phyloP scores from a whole-genome alignment of 2,888 invertebrate species.

The Dexiosoma caninum region DNA sequence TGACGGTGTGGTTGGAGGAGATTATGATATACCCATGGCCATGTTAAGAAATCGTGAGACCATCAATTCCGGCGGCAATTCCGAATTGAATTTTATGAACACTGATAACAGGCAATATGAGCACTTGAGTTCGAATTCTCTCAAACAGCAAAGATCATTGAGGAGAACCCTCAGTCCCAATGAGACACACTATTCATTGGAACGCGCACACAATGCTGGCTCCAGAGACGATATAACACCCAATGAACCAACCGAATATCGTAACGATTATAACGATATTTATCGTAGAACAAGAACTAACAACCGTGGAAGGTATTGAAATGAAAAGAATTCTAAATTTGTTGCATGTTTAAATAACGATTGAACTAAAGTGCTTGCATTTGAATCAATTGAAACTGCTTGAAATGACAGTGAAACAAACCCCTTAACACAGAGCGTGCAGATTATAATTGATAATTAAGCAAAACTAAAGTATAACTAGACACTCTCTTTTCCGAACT shows the following conservation, averaged over 20 bases:
- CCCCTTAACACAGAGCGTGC: conserved; percentile 2
- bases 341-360: conserved; percentile 60
- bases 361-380: conserved; percentile 36
- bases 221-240: conserved; percentile 73
- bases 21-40: conserved; percentile 72
- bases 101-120: conserved; percentile 75
- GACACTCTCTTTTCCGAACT: conserved; percentile 8
- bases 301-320: conserved; percentile 75
- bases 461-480: conserved; percentile 39
- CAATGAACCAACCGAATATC: conserved; percentile 56
- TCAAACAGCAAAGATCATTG: conserved; percentile 69
- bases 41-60: conserved; percentile 73
- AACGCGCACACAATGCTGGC: conserved; percentile 66
- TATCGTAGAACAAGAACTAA: conserved; percentile 70
- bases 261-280: conserved; percentile 66
- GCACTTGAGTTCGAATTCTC: conserved; percentile 69
- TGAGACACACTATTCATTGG: conserved; percentile 69
- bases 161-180: conserved; percentile 69
- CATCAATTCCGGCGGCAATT: conserved; percentile 75
- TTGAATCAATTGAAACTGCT: conserved; percentile 39
- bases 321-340: conserved; percentile 55
- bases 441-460: conserved; percentile 17
- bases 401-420: conserved; percentile 21
- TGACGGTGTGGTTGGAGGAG: conserved; percentile 70
- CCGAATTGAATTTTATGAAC: conserved; percentile 76